These are phyloP conservation scores for Eulithis prunata DNA, from an alignment of 2,888 invertebrate genomes.

Conservation along the genomic window DNA sequence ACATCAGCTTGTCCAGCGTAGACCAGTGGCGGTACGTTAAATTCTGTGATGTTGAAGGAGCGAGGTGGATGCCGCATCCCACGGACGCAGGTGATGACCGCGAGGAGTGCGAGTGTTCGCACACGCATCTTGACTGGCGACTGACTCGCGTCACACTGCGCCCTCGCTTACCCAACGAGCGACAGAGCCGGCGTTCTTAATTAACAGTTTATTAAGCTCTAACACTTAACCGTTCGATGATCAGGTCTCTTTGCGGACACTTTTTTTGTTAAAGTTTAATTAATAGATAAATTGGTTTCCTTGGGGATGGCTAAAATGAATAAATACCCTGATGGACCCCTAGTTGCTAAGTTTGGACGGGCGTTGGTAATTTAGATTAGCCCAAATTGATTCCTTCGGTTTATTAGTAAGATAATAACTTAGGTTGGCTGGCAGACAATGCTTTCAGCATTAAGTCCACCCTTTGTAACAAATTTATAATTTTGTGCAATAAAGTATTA, in stretches of 20 bases:
- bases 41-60: slow-evolving; percentile 67
- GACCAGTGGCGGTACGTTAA: slow-evolving; percentile 65
- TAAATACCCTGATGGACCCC: slow-evolving; percentile 23
- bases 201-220: slow-evolving; percentile 82
- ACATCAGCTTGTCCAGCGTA: slow-evolving; percentile 62
- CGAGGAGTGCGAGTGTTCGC: slow-evolving; percentile 54
- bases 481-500: too few species aligned
- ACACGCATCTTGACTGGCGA: slow-evolving; percentile 71
- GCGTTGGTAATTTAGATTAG: slow-evolving; percentile 20
- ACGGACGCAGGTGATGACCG: slow-evolving; percentile 44
- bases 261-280: slow-evolving; percentile 63
- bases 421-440: too few species aligned
- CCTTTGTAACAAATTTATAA: too few species aligned
- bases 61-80: slow-evolving; percentile 33
- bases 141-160: slow-evolving; percentile 60
- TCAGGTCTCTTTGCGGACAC: slow-evolving; percentile 62
- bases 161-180: slow-evolving; percentile 53
- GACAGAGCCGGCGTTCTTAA: slow-evolving; percentile 63
- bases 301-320: slow-evolving; percentile 56
- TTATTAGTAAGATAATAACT: neutral
- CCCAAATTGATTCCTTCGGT: slow-evolving; percentile 9
- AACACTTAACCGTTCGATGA: slow-evolving; percentile 75
- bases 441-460: too few species aligned
- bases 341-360: slow-evolving; percentile 21
- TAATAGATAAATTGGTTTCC: slow-evolving; percentile 73